Evolutionary conservation across 1,140 invertebrate genomes (phyloP), one percentile per base, ranked within the genome.

Genomic region (Contarinia nasturtii): DNA sequence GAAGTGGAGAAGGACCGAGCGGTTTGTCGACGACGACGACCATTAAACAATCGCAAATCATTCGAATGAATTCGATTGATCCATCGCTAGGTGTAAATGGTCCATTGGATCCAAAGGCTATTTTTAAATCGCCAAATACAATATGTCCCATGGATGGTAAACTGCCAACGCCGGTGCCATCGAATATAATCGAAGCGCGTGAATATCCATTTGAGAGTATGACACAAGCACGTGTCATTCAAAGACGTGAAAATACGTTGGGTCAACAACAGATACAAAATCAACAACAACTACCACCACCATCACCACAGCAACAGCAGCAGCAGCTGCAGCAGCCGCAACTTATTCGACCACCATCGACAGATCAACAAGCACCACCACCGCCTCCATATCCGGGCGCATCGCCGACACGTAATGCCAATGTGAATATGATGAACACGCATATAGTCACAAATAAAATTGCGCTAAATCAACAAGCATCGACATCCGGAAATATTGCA

Each of bases 151-250:
- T 80, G 64, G 81, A 84, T 57, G 77, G 77, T 56, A 76, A 77
- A 61, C 71, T 77, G 48, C 76, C 73, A 22, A 61, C 65, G 48
- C 64, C 64, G 53, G 65, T 66, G 51, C 63, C 69, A 53, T 63
- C 64, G 15, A 58, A 68, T 43, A 57, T 68, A 18, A 55, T 57
- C 22, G 69, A 71, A 20, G 52, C 52, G 52, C 54, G 71, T 15
- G 66, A 77, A 54, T 89, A 82, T 65, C 85, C 86, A 15, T 91
- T 88, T 61, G 80, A 83, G 52, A 88, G 85, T 62, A 89, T 91
- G 86, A 86, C 83, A 45, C 86, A 89, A 57, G 85, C 85, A 44
- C 60, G 71, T 55, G 72, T 74, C 12, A 66, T 74, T 61, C 71
- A 72, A 48, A 61, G 71, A 22, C 71, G 72, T n/a, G 65, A 64